Evolutionary conservation across 2,113 vertebrate species (phyloP).

Genomic region (Vidua macroura): DNA sequence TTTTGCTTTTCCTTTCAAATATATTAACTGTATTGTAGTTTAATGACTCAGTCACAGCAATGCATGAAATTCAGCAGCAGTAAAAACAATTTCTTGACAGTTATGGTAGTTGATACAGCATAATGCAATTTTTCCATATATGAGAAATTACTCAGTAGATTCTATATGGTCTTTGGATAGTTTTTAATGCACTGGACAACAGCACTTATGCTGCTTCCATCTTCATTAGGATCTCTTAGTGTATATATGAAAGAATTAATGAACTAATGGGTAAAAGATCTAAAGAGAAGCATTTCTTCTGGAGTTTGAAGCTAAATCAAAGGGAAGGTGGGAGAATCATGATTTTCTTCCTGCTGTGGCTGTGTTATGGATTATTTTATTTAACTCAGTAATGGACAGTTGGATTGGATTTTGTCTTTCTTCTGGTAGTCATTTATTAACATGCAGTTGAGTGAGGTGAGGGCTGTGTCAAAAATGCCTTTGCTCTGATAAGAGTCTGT

Average conservation of each 20-base stretch:
- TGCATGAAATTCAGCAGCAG: background rate
- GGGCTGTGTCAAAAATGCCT: background rate
- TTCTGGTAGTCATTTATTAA: background rate
- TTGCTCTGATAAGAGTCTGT: background rate
- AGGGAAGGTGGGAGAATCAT: background rate
- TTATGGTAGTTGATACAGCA: background rate
- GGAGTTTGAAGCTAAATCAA: constrained; percentile 10
- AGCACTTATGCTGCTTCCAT: background rate
- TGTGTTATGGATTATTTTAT: constrained; percentile 21
- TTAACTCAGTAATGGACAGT: background rate
- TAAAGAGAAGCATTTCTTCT: background rate
- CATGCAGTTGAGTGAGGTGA: background rate
- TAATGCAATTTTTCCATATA: background rate
- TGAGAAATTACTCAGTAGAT: background rate
- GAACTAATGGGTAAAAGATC: background rate
- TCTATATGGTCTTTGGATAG: background rate
- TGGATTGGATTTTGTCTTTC: background rate
- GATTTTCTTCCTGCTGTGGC: constrained; percentile 7
- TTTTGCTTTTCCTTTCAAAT: background rate
- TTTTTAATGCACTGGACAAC: background rate
- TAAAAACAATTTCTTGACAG: background rate
- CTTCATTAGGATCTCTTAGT: background rate
- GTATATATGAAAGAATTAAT: background rate
- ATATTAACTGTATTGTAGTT: background rate
- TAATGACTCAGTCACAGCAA: background rate